These are phyloP conservation scores for Chlorops oryzae DNA, from an alignment of 1,140 invertebrate genomes.

Conservation along the genomic window DNA sequence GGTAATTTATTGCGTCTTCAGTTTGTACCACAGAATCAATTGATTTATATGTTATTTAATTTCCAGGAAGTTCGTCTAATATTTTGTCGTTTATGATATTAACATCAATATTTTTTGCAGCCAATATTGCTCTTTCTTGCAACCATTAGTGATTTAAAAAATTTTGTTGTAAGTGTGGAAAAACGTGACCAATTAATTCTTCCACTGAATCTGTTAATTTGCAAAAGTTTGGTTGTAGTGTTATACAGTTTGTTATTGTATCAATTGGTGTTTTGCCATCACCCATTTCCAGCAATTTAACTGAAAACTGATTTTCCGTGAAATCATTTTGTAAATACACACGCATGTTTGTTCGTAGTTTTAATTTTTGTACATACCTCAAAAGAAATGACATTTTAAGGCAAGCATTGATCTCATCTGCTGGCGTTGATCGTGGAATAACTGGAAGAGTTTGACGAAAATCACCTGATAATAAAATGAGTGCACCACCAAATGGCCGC, in stretches of 20 bases:
- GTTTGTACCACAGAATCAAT: conserved; percentile 39
- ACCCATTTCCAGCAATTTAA: conserved; percentile 13
- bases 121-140: conserved; percentile 33
- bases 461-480: conserved; percentile 45
- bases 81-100: conserved; percentile 36
- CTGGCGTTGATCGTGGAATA: conserved; percentile 42
- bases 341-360: conserved; percentile 23
- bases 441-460: conserved; percentile 52
- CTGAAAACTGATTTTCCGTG: conserved; percentile 13
- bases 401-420: conserved; percentile 40
- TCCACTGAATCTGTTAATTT: neutral
- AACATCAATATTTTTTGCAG: conserved; percentile 41
- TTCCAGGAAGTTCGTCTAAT: conserved; percentile 30
- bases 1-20: conserved; percentile 41
- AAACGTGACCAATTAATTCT: conserved; percentile 20
- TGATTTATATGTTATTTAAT: conserved; percentile 34
- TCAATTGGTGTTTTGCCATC: conserved; percentile 11
- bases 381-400: conserved; percentile 40
- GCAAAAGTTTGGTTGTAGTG: conserved; percentile 8
- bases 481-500: conserved; percentile 29
- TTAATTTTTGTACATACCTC: conserved; percentile 43
- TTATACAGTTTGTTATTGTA: conserved; percentile 1
- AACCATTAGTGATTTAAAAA: conserved; percentile 41
- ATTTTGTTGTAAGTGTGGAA: conserved; percentile 25
- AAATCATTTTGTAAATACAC: conserved; percentile 13